Conservation (phyloP, 37 sponge, comb jelly and placozoan genomes). For the Ephydatia muelleri region DNA sequence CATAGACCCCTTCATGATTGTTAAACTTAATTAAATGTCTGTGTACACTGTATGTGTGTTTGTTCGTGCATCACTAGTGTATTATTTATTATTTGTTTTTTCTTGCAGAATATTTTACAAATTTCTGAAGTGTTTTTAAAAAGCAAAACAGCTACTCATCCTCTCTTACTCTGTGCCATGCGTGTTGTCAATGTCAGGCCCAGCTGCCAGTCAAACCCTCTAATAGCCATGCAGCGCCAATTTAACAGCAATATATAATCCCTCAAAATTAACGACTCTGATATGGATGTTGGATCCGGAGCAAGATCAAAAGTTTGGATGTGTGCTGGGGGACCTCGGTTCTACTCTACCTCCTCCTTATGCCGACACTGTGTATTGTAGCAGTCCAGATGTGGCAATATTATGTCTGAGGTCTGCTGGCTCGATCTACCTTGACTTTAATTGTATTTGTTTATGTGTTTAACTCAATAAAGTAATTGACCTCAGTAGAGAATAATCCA, state of each 20-base stretch:
- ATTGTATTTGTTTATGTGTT: neutral
- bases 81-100: neutral
- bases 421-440: neutral
- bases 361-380: neutral
- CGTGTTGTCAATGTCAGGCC: neutral
- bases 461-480: neutral
- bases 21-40: too few species aligned
- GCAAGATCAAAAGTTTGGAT: slow-evolving; percentile 1
- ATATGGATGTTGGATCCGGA: neutral
- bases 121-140: neutral
- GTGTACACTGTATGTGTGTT: too few species aligned
- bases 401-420: slow-evolving; percentile 1
- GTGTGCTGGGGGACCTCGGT: neutral
- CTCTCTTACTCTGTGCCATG: neutral
- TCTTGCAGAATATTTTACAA: neutral
- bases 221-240: neutral
- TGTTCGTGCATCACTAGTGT: too few species aligned
- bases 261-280: neutral
- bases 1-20: too few species aligned
- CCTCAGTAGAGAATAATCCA: neutral
- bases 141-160: neutral
- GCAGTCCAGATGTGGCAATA: neutral
- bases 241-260: slow-evolving; percentile 1
- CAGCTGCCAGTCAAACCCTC: neutral
- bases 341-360: neutral